phyloP scores from a whole-genome alignment of 2,888 invertebrate species.

The Sialis lutaria region DNA sequence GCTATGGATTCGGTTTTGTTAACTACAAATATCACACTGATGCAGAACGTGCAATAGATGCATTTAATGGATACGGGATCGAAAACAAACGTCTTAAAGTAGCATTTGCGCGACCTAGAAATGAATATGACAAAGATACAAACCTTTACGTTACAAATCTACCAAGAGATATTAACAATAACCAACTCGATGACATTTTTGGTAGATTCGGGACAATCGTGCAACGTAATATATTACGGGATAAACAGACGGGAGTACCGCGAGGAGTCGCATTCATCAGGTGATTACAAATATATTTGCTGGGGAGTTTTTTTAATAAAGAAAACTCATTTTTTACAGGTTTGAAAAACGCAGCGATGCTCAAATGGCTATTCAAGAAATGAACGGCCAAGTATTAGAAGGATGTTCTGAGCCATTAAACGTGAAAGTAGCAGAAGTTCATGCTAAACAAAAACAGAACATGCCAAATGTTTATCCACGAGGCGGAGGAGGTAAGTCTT shows the following conservation, averaged over 20 bases:
- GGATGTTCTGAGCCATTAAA: constrained; percentile 70
- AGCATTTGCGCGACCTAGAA: constrained; percentile 80
- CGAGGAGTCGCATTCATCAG: constrained; percentile 86
- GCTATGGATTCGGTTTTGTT: constrained; percentile 92
- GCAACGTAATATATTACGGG: constrained; percentile 78
- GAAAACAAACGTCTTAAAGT: constrained; percentile 89
- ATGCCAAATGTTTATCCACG: neutral
- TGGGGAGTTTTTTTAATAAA: constrained; percentile 6
- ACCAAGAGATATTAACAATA: constrained; percentile 70
- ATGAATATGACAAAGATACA: constrained; percentile 83
- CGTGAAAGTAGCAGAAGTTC: constrained; percentile 65
- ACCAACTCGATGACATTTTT: constrained; percentile 70
- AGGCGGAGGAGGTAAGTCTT: neutral
- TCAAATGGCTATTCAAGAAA: constrained; percentile 68
- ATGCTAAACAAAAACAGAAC: constrained; percentile 59
- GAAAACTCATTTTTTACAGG: constrained; percentile 26
- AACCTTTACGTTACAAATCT: constrained; percentile 88
- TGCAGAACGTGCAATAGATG: constrained; percentile 70
- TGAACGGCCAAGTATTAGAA: constrained; percentile 72
- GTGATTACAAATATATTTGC: constrained; percentile 26
- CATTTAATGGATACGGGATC: constrained; percentile 72
- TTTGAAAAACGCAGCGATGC: constrained; percentile 80
- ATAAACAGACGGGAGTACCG: constrained; percentile 74
- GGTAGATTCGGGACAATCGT: constrained; percentile 80
- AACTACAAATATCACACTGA: constrained; percentile 76